These are phyloP conservation scores for Rosalia funebris DNA, from an alignment of 2,888 invertebrate genomes.

Conservation along the genomic window DNA sequence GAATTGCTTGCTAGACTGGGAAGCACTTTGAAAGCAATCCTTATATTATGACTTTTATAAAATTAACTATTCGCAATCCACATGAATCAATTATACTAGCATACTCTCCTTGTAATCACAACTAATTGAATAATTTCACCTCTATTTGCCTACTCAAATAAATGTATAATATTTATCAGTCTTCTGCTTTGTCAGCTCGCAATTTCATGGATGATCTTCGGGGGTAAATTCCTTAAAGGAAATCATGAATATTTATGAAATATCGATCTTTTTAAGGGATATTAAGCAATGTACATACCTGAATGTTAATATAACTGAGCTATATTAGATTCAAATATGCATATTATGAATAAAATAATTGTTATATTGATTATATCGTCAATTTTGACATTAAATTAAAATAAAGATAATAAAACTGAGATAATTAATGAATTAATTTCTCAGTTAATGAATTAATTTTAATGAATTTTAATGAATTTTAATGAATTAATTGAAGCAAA, in stretches of 20 bases:
- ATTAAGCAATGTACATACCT: not conserved
- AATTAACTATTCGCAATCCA: not conserved
- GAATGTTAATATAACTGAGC: not conserved
- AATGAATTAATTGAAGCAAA: too few relatives aligned
- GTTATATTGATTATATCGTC: too few relatives aligned
- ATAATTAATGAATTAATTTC: too few relatives aligned
- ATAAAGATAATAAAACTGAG: too few relatives aligned
- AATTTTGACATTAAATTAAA: too few relatives aligned
- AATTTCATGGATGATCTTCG: not conserved
- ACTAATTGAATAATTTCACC: not conserved
- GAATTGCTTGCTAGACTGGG: too few relatives aligned
- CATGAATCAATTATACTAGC: not conserved
- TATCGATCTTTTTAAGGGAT: not conserved
- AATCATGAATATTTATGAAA: not conserved
- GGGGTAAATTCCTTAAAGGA: not conserved
- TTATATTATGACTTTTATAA: too few relatives aligned
- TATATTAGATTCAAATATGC: not conserved
- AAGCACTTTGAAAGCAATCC: too few relatives aligned
- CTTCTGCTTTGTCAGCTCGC: not conserved
- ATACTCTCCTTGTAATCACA: not conserved
- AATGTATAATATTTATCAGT: not conserved
- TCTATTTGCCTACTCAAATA: not conserved
- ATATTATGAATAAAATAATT: not conserved
- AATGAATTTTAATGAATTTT: too few relatives aligned
- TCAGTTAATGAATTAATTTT: too few relatives aligned